Conservation (phyloP, 2,888 invertebrate species). For the Trachelus stipa region DNA sequence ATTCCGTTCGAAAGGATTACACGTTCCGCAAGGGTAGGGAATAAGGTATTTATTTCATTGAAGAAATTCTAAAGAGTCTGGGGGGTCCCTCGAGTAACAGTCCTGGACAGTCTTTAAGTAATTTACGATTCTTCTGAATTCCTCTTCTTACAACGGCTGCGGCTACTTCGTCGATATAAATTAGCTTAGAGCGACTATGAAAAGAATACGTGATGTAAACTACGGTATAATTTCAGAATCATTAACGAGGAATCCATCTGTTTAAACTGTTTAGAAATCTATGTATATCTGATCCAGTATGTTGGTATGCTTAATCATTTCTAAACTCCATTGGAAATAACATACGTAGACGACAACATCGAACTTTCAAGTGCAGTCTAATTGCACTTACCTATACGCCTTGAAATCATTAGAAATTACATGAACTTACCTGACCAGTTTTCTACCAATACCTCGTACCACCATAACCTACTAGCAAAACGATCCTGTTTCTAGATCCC, state of each 20-base stretch:
- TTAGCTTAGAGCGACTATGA: background rate
- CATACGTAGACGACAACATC: background rate
- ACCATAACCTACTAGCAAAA: background rate
- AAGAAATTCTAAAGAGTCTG: background rate
- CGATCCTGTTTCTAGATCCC: background rate
- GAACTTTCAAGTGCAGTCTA: background rate
- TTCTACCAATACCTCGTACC: conserved; percentile 9
- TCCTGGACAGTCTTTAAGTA: conserved; percentile 36
- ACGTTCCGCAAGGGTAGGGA: background rate
- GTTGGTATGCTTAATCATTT: background rate
- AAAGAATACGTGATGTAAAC: background rate
- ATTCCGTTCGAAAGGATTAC: background rate
- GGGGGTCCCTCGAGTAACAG: background rate
- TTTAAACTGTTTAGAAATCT: background rate
- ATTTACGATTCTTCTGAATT: conserved; percentile 46
- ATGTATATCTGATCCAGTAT: background rate
- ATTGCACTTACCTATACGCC: background rate
- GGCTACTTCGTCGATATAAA: background rate
- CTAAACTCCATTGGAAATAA: background rate
- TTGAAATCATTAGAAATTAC: background rate
- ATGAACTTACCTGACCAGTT: conserved; percentile 8
- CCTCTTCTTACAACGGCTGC: conserved; percentile 16
- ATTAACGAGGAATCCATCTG: background rate
- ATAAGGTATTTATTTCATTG: background rate
- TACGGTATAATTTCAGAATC: background rate